Base-by-base conservation (phyloP, 2,113 vertebrate genomes). In the Seriola aureovittata region DNA sequence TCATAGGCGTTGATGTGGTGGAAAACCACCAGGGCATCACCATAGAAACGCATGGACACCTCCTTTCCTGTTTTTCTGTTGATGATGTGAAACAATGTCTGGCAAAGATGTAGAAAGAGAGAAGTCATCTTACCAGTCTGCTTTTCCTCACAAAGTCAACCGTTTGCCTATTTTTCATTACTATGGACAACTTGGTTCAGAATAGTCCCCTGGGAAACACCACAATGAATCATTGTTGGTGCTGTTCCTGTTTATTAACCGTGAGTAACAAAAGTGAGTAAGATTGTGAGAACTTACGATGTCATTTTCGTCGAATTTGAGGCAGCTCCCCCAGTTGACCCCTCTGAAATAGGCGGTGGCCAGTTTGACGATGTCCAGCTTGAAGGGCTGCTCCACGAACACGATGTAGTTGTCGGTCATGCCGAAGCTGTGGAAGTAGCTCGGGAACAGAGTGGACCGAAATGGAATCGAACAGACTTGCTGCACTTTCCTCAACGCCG, bases 371-470 rank as follows among this genome's bases (percentile, higher is more conserved):
- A 99, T 95, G 84, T 99, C 97, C 85, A 99, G 63, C 79, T 92
- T 97, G 79, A 97, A 96, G 0, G 98, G 96, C 93, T 98, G 97
- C 89, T 99, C 98, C 32, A 99, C 64, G 19, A 99, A 98, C 67
- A 99, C 7, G 5, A 99, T 82, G 90, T 97, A 97, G 93, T 97
- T 97, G 46, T 97, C 95, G 0, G 96, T 97, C 93, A 99, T 80
- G 9, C 98, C 97, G 32, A 99, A 99, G 92, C 98, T 99, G 90
- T 99, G 97, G 91, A 95, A 98, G 94, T 99, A 99, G 89, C 97
- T 97, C 0, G 97, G 98, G 32, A 92, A 95, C 12, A 97, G 88
- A 10, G 93, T 84, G 17, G 96, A 97, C n/a, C 88, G 95, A 32
- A 96, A 94, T 3, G 96, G 94, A 36, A 99, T 89, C 10, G 96